Percentiles rank a stretch among this genome's conserved stretches.
These are phyloP conservation scores for Heliothis subflexa DNA, from an alignment of 1,140 invertebrate genomes.

Conservation along the genomic window DNA sequence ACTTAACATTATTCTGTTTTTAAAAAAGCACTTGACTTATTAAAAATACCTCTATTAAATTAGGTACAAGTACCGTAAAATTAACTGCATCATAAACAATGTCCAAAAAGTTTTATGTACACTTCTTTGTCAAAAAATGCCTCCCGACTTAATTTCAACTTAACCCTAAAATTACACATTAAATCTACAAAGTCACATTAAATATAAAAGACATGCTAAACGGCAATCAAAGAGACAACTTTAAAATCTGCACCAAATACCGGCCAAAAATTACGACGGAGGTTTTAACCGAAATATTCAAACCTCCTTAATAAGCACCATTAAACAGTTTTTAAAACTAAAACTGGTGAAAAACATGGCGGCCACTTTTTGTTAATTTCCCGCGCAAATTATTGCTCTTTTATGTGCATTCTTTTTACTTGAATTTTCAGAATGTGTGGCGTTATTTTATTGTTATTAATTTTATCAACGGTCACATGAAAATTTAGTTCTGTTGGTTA, in stretches of 20 bases:
- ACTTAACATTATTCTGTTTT: too few species aligned
- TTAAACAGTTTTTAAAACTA: slow-evolving; percentile 43
- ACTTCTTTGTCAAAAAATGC: too few species aligned
- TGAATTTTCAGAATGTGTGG: not conserved
- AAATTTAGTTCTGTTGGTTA: not conserved
- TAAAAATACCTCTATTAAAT: too few species aligned
- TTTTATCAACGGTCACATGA: not conserved
- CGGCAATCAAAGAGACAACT: slow-evolving; percentile 1
- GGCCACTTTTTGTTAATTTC: slow-evolving; percentile 38
- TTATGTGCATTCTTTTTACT: slow-evolving; percentile 8
- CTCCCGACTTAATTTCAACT: not conserved
- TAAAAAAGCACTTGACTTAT: too few species aligned
- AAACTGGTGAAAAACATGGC: slow-evolving; percentile 29
- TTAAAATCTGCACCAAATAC: slow-evolving; percentile 38
- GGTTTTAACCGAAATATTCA: slow-evolving; percentile 38
- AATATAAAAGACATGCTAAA: slow-evolving; percentile 36
- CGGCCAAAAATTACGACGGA: slow-evolving; percentile 20
- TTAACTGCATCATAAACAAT: too few species aligned
- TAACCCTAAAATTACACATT: slow-evolving; percentile 13
- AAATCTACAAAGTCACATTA: slow-evolving; percentile 34
- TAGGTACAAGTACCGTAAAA: too few species aligned
- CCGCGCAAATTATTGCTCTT: slow-evolving; percentile 15
- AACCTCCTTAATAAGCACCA: slow-evolving; percentile 40
- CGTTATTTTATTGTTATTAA: slow-evolving; percentile 15
- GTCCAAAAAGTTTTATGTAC: too few species aligned